Evolutionary conservation across 2,113 vertebrate genomes (phyloP).

Genomic region (Ictalurus furcatus): DNA sequence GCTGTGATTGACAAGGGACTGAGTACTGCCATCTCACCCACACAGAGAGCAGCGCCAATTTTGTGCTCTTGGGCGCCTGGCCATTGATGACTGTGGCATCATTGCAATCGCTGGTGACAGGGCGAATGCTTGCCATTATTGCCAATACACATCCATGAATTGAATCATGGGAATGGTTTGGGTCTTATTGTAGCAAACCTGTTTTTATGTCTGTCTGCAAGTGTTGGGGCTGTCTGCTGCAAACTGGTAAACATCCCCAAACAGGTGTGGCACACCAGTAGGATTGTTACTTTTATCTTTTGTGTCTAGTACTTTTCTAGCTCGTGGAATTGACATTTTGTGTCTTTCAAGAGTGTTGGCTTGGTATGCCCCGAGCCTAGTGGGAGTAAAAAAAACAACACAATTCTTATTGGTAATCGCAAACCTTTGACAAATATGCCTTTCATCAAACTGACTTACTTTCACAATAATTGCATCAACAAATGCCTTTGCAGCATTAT

Average conservation of each 20-base stretch:
- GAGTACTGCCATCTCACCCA: too few relatives aligned
- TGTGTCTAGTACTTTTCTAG: too few relatives aligned
- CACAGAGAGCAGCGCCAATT: too few relatives aligned
- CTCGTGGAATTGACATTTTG: not conserved
- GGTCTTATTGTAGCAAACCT: not conserved
- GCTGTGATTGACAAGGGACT: not conserved
- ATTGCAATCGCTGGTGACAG: not conserved
- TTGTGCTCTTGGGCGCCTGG: not conserved
- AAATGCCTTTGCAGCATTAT: not conserved
- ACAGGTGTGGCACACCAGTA: not conserved
- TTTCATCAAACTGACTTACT: not conserved
- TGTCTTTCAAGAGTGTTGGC: not conserved
- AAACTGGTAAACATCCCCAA: not conserved
- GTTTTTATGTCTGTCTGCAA: not conserved
- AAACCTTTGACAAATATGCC: not conserved
- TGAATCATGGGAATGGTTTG: not conserved
- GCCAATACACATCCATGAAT: not conserved
- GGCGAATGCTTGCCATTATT: not conserved
- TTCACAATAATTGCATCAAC: slow-evolving; percentile 19
- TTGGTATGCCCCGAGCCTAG: not conserved
- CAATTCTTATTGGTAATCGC: not conserved
- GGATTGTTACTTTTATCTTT: not conserved
- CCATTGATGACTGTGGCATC: not conserved
- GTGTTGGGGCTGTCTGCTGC: not conserved
- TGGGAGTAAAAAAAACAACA: not conserved